Evolutionary conservation across 2,113 vertebrate genomes (phyloP).

Genomic region (Uria aalge): DNA sequence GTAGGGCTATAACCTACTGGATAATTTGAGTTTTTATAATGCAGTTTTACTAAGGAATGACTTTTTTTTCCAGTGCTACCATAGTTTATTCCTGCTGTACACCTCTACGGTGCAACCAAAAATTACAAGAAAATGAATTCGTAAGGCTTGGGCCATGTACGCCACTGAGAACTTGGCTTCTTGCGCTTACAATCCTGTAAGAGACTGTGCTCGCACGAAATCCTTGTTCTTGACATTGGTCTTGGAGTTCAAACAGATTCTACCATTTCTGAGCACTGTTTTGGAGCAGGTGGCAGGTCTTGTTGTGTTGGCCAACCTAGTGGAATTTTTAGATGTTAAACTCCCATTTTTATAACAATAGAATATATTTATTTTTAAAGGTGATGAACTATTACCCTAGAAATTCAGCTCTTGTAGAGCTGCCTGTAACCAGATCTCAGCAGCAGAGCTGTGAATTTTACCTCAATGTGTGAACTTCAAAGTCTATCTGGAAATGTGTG

Average conservation of each 20-base stretch:
- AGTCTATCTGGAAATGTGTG: neutral
- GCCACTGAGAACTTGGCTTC: neutral
- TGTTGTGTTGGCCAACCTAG: neutral
- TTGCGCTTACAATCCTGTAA: neutral
- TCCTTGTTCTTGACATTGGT: neutral
- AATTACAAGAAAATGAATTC: neutral
- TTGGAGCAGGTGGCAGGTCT: neutral
- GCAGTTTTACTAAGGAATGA: neutral
- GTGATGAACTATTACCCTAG: neutral
- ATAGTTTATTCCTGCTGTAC: neutral
- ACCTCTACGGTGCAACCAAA: neutral
- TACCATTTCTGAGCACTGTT: neutral
- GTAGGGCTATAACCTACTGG: neutral
- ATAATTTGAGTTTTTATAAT: neutral
- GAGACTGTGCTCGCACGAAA: neutral
- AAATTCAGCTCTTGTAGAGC: neutral
- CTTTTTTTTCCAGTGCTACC: neutral
- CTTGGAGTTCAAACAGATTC: neutral
- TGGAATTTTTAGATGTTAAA: neutral
- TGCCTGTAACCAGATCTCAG: neutral
- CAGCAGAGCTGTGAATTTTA: conserved; percentile 15
- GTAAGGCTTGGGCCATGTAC: neutral
- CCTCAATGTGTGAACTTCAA: neutral
- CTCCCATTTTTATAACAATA: neutral
- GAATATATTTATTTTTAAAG: neutral